Evolutionary conservation across 2,797 vertebrate genomes (phyloP), one percentile per base, ranked within the genome.

Genomic region (Melanotaenia pygmaea): DNA sequence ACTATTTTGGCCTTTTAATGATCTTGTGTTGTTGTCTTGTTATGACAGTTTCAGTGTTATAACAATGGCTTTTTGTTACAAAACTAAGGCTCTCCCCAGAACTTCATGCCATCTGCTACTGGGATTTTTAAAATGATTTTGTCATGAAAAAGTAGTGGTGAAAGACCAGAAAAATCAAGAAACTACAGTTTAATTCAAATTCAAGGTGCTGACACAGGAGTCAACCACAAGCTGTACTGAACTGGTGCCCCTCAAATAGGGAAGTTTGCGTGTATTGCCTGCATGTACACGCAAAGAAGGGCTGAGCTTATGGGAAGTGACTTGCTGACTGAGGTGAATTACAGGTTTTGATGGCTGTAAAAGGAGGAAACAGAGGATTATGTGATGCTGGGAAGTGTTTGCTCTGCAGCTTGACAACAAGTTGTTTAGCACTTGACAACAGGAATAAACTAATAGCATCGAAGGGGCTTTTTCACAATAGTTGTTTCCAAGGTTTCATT

Each of bases 261-360:
- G 65, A 87, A 84, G 74, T 87, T 37, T 37, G 3, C 40, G 38
- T 50, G 22, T 43, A 30, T 28, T 26, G 28, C 28, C 7, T 16
- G 10, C 6, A 38, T 65, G 60, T 11, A 56, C 4, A 56, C 60
- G 56, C 13, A 64, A 10, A 67, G 10, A 56, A 5, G 22, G 30
- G 45, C 57, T 24, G 26, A 54, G 26, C 5, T 86, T 89, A 79
- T 67, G 64, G 88, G 87, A 92, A 92, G 86, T 90, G 77, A 67
- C 67, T 47, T 58, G 62, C 43, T 64, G 47, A 56, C 50, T 71
- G 59, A 78, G 69, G 62, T 58, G 26, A 51, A 60, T 83, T 75
- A 58, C 58, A 69, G 53, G 59, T 43, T 58, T 13, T 82, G 75
- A 77, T 38, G 35, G 40, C 65, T 50, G 43, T 59, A 40, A 67